Conservation (phyloP, 2,113 vertebrate species). For the Perca schrenkii region DNA sequence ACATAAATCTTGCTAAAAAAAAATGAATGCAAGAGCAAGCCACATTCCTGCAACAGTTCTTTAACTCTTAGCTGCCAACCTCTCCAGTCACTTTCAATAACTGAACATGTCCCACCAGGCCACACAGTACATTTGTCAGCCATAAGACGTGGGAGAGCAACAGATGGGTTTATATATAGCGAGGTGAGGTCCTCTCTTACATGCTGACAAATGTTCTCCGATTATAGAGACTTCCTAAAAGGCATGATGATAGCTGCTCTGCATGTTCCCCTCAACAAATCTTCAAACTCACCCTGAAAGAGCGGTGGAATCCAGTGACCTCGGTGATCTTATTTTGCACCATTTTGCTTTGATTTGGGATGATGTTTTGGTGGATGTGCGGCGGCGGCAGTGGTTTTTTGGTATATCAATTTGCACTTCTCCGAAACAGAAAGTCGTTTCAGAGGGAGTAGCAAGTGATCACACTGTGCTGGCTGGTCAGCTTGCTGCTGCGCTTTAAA, state of each 20-base stretch:
- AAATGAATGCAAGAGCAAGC: not conserved
- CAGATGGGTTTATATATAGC: slow-evolving; percentile 71
- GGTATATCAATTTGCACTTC: slow-evolving; percentile 73
- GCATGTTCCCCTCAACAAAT: not conserved
- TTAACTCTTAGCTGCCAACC: not conserved
- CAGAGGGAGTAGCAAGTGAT: slow-evolving; percentile 73
- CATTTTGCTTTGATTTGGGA: slow-evolving; percentile 84
- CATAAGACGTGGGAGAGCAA: slow-evolving; percentile 26
- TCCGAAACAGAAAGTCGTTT: slow-evolving; percentile 73
- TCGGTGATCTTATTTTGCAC: slow-evolving; percentile 93
- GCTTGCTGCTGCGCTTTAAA: slow-evolving; percentile 79
- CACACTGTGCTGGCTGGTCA: slow-evolving; percentile 76
- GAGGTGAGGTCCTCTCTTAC: slow-evolving; percentile 7
- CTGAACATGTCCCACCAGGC: slow-evolving; percentile 16
- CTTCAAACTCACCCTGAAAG: slow-evolving; percentile 89
- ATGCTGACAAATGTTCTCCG: slow-evolving; percentile 37
- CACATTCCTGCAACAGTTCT: no score
- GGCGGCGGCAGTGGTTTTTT: slow-evolving; percentile 71
- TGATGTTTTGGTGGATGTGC: slow-evolving; percentile 48
- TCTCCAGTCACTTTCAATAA: not conserved
- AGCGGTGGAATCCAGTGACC: slow-evolving; percentile 92
- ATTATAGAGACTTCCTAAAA: slow-evolving; percentile 20
- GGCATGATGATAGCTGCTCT: not conserved
- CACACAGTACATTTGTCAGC: slow-evolving; percentile 18
- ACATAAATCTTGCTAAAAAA: not conserved